Evolutionary conservation across 2,888 invertebrate species (phyloP).

Genomic region (Nomada fucata): DNA sequence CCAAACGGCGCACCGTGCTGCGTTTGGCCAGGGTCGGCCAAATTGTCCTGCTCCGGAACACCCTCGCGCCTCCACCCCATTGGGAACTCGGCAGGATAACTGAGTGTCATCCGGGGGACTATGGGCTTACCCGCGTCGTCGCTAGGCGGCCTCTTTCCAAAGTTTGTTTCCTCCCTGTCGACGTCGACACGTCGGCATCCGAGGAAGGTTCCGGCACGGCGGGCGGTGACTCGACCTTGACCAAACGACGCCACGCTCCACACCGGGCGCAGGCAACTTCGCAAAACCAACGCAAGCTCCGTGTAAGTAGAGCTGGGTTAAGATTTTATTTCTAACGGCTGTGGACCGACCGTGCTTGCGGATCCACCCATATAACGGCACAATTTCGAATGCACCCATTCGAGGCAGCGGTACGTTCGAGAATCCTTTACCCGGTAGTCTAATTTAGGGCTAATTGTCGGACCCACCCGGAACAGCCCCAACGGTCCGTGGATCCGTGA

Average conservation of each 20-base stretch:
- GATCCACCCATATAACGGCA: no score
- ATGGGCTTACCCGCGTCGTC: not conserved
- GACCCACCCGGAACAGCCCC: no score
- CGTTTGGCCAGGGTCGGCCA: not conserved
- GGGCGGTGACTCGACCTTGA: not conserved
- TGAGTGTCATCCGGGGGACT: not conserved
- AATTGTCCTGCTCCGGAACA: not conserved
- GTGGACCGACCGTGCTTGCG: not conserved
- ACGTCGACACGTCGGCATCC: not conserved
- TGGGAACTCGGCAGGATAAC: conserved; percentile 13
- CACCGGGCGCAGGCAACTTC: not conserved
- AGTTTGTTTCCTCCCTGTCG: not conserved
- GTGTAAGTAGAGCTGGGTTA: not conserved
- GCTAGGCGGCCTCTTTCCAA: not conserved
- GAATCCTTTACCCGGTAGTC: no score
- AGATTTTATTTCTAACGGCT: not conserved
- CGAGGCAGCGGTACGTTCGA: not conserved
- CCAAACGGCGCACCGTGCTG: not conserved
- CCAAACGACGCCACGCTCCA: not conserved
- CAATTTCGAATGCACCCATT: not conserved
- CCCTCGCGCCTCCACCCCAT: not conserved
- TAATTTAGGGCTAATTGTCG: no score
- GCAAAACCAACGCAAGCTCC: no score
- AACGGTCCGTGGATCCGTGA: no score
- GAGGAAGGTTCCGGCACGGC: not conserved